Evolutionary conservation across 1,140 invertebrate species (phyloP).

Genomic region (Papilio xuthus): DNA sequence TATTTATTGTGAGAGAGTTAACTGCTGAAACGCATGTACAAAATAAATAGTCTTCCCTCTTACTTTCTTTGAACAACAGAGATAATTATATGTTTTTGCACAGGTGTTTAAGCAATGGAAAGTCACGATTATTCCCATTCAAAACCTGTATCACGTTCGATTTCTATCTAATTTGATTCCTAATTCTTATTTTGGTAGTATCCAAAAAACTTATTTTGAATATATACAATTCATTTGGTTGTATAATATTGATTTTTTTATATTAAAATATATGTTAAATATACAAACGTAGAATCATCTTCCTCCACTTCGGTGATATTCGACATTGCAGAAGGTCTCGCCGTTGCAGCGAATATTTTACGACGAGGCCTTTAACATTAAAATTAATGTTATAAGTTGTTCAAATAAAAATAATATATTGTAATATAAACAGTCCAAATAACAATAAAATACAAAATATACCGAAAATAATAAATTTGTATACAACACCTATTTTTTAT

Average conservation of each 20-base stretch:
- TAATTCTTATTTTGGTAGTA: too few species aligned
- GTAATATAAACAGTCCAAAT: neutral
- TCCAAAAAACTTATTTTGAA: too few species aligned
- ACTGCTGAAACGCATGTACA: neutral
- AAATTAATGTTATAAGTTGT: neutral
- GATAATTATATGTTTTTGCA: too few species aligned
- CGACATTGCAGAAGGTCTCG: conserved; percentile 61
- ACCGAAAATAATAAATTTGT: too few species aligned
- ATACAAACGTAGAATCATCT: conserved; percentile 55
- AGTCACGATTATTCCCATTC: too few species aligned
- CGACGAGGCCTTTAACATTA: conserved; percentile 48
- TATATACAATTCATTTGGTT: too few species aligned
- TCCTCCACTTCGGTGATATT: conserved; percentile 72
- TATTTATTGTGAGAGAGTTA: neutral
- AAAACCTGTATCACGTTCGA: too few species aligned
- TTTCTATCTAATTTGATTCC: too few species aligned
- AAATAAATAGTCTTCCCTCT: neutral
- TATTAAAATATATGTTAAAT: neutral
- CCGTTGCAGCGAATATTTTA: conserved; percentile 42
- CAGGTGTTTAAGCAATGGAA: too few species aligned
- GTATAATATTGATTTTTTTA: neutral
- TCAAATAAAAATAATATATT: neutral
- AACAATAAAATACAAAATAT: neutral
- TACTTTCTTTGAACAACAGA: too few species aligned
- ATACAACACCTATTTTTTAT: conserved; percentile 48